phyloP scores from a whole-genome alignment of 2,888 invertebrate genomes.

The Hyalella azteca region DNA sequence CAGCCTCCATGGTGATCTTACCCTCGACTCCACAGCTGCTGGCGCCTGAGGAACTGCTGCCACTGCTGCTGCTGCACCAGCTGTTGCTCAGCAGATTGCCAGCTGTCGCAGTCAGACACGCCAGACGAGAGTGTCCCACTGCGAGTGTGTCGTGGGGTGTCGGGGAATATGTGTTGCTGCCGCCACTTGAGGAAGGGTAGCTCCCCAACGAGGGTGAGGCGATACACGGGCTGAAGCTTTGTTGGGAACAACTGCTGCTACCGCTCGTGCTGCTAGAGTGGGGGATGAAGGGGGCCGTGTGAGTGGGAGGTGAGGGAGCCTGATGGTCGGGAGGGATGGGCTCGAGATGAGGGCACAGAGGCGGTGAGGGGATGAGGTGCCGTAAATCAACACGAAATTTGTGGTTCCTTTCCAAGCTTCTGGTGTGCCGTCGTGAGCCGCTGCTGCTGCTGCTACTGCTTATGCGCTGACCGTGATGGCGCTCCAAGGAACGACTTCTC shows the following conservation, averaged over 20 bases:
- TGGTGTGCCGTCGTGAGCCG: constrained; percentile 39
- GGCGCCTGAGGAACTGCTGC: constrained; percentile 49
- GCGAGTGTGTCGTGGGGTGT: constrained; percentile 50
- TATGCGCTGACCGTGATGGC: constrained; percentile 49
- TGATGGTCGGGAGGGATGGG: constrained; percentile 42
- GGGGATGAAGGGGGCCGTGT: constrained; percentile 28
- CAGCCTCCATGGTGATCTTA: constrained; percentile 40
- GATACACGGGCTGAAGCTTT: constrained; percentile 20
- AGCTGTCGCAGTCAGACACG: constrained; percentile 34
- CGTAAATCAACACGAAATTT: constrained; percentile 59
- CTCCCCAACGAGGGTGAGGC: constrained; percentile 13
- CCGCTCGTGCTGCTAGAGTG: not conserved
- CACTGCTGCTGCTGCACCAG: constrained; percentile 36
- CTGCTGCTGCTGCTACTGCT: constrained; percentile 3
- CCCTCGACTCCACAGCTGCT: constrained; percentile 34
- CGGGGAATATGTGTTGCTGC: constrained; percentile 40
- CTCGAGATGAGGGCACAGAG: constrained; percentile 40
- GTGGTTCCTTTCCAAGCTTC: constrained; percentile 60
- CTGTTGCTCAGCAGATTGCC: constrained; percentile 26
- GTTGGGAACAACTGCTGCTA: constrained; percentile 44
- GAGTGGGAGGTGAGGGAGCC: constrained; percentile 31
- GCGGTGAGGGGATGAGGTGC: constrained; percentile 45
- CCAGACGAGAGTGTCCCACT: constrained; percentile 26
- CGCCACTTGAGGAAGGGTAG: constrained; percentile 6
- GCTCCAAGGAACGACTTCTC: constrained; percentile 49